Evolutionary conservation across 1,140 invertebrate genomes (phyloP), one percentile per base, ranked within the genome.

Genomic region (Microplitis demolitor): DNA sequence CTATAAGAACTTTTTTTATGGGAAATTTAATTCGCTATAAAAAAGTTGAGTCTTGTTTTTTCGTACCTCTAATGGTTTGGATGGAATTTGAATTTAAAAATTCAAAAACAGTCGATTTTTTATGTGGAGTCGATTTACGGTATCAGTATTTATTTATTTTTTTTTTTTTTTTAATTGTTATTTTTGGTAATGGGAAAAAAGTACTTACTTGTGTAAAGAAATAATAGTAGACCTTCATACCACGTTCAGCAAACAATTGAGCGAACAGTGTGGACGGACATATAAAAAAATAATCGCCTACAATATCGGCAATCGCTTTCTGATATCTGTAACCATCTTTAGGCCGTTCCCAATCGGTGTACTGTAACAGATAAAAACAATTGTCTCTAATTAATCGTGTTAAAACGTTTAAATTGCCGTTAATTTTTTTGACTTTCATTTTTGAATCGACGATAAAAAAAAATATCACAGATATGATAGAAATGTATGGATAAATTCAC

Each of bases 271-370:
- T 96, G 16, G 95, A 95, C 6, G 95, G 94, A 85, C 97, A 98
- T 13, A 97, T 94, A 86, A 98, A 98, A 88, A 96, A 96, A 80
- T 96, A 96, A 87, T 98, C 96, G 3, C 95, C 95, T 0, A 97
- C 95, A 0, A 96, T 92, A 76, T 96, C 94, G 14, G 93, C 94
- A 35, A 97, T 91, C 88, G 94, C 92, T 82, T 94, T 93, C 79
- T 95, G 92, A 79, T 97, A 95, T 77, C 93, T 85, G 78, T 91
- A 93, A 4, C 91, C 92, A 78, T 97, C 92, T 37, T 93, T 92
- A 4, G 93, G 90, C 67, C 94, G 90, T 75, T 95, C 92, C 96
- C 96, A 98, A 80, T 97, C 91, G 0, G 95, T 96, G 84, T 98
- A 97, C 93, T 97, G 89, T 1, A 91, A 91, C 14, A 62, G 34